Conservation (phyloP, 2,797 vertebrate species). For the Syncerus caffer region DNA sequence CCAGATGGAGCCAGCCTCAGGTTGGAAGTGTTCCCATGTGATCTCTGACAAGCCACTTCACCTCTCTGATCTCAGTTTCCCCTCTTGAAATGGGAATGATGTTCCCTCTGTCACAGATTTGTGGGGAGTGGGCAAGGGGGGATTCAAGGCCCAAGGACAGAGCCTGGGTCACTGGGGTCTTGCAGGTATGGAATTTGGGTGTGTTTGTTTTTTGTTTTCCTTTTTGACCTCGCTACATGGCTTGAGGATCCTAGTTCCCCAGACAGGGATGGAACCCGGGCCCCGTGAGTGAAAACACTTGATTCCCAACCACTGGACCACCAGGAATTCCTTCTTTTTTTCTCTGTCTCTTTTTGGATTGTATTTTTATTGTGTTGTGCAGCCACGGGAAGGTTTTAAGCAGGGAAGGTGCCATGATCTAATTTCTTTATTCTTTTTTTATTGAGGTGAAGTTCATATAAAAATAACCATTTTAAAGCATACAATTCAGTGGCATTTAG, state of each 20-base stretch:
- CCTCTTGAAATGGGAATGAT: background rate
- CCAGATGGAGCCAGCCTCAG: background rate
- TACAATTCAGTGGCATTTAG: background rate
- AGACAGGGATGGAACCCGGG: background rate
- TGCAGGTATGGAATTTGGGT: background rate
- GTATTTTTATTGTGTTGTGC: background rate
- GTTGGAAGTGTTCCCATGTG: fast-evolving
- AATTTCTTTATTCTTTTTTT: background rate
- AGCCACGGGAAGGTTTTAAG: background rate
- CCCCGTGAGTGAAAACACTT: background rate
- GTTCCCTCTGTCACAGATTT: background rate
- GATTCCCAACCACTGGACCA: background rate
- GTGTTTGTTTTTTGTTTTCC: background rate
- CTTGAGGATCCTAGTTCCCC: background rate
- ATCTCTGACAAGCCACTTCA: background rate
- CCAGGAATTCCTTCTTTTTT: background rate
- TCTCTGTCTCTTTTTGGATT: background rate
- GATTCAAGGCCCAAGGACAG: background rate
- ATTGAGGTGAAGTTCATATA: slow-evolving; percentile 1
- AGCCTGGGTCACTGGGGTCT: fast-evolving
- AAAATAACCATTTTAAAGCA: background rate
- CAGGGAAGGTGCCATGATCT: background rate
- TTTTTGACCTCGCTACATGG: background rate
- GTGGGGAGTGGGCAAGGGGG: background rate
- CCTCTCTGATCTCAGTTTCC: background rate